These are phyloP conservation scores for Andricus curvator DNA, from an alignment of 2,888 invertebrate genomes.

Conservation along the genomic window DNA sequence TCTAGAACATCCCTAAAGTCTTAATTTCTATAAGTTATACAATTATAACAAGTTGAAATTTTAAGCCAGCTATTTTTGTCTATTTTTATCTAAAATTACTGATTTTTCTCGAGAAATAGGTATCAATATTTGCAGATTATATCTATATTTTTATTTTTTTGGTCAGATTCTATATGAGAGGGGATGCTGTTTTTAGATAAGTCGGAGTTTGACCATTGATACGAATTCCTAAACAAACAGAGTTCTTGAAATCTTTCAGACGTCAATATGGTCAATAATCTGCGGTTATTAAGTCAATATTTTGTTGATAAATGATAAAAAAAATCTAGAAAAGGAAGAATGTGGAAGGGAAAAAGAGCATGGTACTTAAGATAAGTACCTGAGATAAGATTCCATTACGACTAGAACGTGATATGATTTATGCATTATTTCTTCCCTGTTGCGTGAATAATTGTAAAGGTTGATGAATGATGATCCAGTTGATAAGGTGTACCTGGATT, in stretches of 20 bases:
- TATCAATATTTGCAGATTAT: not conserved
- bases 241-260: not conserved
- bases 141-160: not conserved
- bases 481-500: not conserved
- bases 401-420: conserved; percentile 9
- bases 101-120: too few relatives aligned
- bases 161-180: not conserved
- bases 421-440: conserved; percentile 6
- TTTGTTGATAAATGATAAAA: conserved; percentile 13
- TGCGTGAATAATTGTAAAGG: not conserved
- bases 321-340: not conserved
- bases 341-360: not conserved
- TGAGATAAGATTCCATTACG: conserved; percentile 21
- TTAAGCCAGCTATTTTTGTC: too few relatives aligned
- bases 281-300: conserved; percentile 6
- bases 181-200: conserved; percentile 2
- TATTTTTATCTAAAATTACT: too few relatives aligned
- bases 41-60: too few relatives aligned
- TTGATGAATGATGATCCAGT: not conserved
- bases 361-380: conserved; percentile 10
- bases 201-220: conserved; percentile 19
- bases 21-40: too few relatives aligned
- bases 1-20: too few relatives aligned
- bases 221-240: not conserved
- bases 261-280: conserved; percentile 6